A percentile compares a stretch with the other conserved stretches of the same genome.
Conservation (phyloP, 2,888 invertebrate species). For the Ormyrus pomaceus region DNA sequence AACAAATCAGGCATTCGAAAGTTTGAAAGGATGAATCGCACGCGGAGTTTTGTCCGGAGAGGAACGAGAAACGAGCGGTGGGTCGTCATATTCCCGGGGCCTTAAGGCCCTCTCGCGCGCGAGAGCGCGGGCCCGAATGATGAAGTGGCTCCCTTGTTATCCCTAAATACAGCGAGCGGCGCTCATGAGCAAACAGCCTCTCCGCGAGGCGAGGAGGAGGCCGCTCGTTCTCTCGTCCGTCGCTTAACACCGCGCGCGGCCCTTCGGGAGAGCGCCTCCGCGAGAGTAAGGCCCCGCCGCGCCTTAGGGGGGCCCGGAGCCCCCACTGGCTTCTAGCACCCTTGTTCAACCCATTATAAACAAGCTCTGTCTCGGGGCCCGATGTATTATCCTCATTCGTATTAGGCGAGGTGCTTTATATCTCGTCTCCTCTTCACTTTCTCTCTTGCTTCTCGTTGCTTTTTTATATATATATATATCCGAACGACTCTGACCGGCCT, state of each 20-base stretch:
- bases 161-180: conserved; percentile 72
- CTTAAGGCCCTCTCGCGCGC: no score
- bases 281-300: conserved; percentile 63
- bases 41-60: no score
- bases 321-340: conserved; percentile 75
- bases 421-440: conserved; percentile 54
- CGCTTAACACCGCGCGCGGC: conserved; percentile 67
- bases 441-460: not conserved
- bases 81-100: no score
- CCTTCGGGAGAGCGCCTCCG: conserved; percentile 56
- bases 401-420: conserved; percentile 58
- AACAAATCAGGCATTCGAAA: no score
- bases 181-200: conserved; percentile 73
- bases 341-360: conserved; percentile 75
- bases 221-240: conserved; percentile 59
- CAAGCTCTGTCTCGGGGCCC: conserved; percentile 70
- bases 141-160: conserved; percentile 74
- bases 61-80: no score
- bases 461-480: no score
- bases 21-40: no score
- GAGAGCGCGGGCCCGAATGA: conserved; percentile 64
- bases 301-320: conserved; percentile 71
- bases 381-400: conserved; percentile 69
- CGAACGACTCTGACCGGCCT: no score
- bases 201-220: conserved; percentile 59